Evolutionary conservation across 1,140 invertebrate species (phyloP), one percentile per base, ranked within the genome.

Genomic region (Ostrea edulis): DNA sequence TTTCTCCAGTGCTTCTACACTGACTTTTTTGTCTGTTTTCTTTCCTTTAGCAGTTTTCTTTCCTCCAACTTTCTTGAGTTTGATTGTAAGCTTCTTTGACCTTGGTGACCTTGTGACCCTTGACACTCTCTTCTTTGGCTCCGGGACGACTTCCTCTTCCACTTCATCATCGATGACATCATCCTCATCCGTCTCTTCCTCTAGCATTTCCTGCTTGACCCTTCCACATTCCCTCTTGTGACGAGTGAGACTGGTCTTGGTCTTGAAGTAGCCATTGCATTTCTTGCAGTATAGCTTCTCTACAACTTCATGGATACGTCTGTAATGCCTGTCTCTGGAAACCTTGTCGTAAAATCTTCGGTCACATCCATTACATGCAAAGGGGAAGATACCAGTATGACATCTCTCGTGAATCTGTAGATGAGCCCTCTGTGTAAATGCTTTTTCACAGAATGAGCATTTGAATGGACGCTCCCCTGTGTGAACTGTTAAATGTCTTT

Each of bases 381-480:
- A 95, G 0, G 94, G 94, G 90, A 94, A 94, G 65, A 92, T 92
- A 29, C 94, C 94, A 25, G 94, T 95, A 86, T 95, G 94, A 51
- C 88, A 82, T 14, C 85, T 44, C 35, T 84, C 77, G 54, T 92
- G 91, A 35, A 82, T 68, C 44, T 90, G 53, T 53, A 91, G 29
- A 20, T 92, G 82, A 12, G 77, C 97, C 0, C 97, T 97, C 89
- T 97, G 95, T 93, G 98, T 97, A 92, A 98, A 98, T 52, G 86
- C 84, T 58, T 97, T 97, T 51, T 96, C 95, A 92, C 97, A 98
- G 86, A 97, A 95, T 0, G 95, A 94, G 93, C 98, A 98, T 93
- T 96, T 96, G 94, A 96, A 97, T 0, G 97, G 97, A 90, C 97
- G 97, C 89, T 96, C 96, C 86, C 97, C 97, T 0, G 98, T 99